Evolutionary conservation across 1,140 invertebrate genomes (phyloP), one percentile per base, ranked within the genome.

Genomic region (Papilio polytes): DNA sequence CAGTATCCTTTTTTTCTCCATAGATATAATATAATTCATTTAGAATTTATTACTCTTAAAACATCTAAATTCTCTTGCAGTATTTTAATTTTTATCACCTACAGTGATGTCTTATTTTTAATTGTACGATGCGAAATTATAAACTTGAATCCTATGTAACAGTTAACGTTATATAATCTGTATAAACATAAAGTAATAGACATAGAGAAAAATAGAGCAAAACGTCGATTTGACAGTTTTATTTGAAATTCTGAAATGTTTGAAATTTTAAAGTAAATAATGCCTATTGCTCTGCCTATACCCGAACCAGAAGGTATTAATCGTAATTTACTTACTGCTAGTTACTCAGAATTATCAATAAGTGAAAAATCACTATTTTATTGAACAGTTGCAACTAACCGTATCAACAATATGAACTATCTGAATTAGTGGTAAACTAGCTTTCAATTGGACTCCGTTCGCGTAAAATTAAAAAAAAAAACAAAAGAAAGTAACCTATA

Each of bases 241-340:
- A 22, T 70, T 31, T 31, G 12, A 31, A 70, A 70, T 36, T 36
- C 22, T 22, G 15, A 31, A 70, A 70, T 66, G 22, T 66, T 15
- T 31, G 63, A 66, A 66, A 66, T 31, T 66, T 66, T 66, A 31
- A 66, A 66, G 63, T 66, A 26, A 66, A 66, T 26, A 66, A 66
- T 66, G 63, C 63, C 63, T 66, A 31, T 66, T 22, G 22, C n/a
- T 15, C 1, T 31, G 13, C 63, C 63, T 66, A 12, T 31, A 31
- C 63, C 63, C 15, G 63, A 66, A 66, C 63, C 63, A 10, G 63
- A 66, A 66, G 63, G 63, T 66, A 66, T 31, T 13, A 26, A 12
- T 3, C 22, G 13, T 59, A 59, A 59, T 59, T 20, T 59, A 59
- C n/a, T 59, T 18, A 18, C 13, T n/a, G 20, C 18, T n/a, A 36